Conservation (phyloP, 2,113 vertebrate genomes). For the Nycticorax nycticorax region DNA sequence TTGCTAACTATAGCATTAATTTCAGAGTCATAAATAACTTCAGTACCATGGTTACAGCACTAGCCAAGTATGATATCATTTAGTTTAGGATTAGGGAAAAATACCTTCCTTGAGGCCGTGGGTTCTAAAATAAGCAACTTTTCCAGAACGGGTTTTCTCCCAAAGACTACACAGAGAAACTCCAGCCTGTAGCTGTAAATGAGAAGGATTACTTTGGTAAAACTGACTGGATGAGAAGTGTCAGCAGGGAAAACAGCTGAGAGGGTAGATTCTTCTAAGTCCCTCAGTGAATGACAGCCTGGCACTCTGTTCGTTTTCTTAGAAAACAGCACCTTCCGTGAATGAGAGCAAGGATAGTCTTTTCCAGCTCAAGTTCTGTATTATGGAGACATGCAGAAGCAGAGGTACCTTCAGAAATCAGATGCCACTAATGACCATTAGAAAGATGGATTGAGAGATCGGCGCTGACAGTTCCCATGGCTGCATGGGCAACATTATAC, state of each 20-base stretch:
- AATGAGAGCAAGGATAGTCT: neutral
- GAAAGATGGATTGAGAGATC: neutral
- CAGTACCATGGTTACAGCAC: conserved; percentile 58
- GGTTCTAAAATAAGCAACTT: conserved; percentile 68
- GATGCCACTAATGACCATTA: neutral
- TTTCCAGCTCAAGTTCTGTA: accelerated
- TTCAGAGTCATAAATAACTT: conserved; percentile 65
- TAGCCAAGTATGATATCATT: conserved; percentile 70
- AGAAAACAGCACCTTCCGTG: neutral
- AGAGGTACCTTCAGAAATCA: neutral
- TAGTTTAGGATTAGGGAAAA: conserved; percentile 62
- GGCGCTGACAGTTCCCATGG: neutral
- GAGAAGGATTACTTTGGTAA: neutral
- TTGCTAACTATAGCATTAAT: conserved; percentile 70
- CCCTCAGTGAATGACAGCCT: neutral
- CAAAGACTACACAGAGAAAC: conserved; percentile 32
- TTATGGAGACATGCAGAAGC: neutral
- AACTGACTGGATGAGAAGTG: neutral
- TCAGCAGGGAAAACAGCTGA: conserved; percentile 9
- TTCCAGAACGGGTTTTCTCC: conserved; percentile 49
- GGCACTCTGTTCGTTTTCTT: neutral
- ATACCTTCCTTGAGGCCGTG: conserved; percentile 47
- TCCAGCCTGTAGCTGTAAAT: conserved; percentile 2
- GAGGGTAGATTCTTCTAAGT: neutral
- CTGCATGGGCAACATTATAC: accelerated